phyloP scores from a whole-genome alignment of 2,113 vertebrate genomes.

The Vulpes vulpes region DNA sequence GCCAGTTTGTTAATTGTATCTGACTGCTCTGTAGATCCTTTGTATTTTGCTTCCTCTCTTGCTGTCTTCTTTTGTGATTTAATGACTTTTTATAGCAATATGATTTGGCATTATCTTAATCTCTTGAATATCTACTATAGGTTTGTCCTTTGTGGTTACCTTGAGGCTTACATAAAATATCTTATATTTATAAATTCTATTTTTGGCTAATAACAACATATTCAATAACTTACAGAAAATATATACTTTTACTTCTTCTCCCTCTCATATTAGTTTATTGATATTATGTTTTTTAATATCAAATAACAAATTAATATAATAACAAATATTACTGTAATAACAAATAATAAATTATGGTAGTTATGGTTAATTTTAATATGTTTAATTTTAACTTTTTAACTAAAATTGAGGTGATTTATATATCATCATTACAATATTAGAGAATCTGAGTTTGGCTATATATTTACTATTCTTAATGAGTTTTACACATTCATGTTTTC shows the following conservation, averaged over 20 bases:
- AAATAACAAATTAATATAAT: background rate
- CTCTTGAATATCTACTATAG: background rate
- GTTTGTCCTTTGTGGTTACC: background rate
- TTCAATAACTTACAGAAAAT: background rate
- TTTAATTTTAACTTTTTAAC: background rate
- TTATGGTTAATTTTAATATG: background rate
- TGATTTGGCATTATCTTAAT: background rate
- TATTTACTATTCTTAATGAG: background rate
- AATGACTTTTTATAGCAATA: background rate
- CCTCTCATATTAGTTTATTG: background rate
- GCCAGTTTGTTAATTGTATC: background rate
- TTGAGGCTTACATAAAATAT: background rate
- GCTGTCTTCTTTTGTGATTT: background rate
- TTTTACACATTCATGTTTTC: background rate
- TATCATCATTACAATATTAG: background rate
- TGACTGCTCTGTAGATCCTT: background rate
- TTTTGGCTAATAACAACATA: background rate
- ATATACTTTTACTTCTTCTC: background rate
- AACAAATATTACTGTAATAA: background rate
- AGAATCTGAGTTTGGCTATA: background rate
- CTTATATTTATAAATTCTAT: background rate
- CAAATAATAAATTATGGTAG: background rate
- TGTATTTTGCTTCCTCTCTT: background rate
- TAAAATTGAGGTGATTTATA: background rate
- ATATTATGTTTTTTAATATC: background rate